Evolutionary conservation across 2,113 vertebrate species (phyloP), one percentile per base, ranked within the genome.

Genomic region (Daphoenositta chrysoptera): DNA sequence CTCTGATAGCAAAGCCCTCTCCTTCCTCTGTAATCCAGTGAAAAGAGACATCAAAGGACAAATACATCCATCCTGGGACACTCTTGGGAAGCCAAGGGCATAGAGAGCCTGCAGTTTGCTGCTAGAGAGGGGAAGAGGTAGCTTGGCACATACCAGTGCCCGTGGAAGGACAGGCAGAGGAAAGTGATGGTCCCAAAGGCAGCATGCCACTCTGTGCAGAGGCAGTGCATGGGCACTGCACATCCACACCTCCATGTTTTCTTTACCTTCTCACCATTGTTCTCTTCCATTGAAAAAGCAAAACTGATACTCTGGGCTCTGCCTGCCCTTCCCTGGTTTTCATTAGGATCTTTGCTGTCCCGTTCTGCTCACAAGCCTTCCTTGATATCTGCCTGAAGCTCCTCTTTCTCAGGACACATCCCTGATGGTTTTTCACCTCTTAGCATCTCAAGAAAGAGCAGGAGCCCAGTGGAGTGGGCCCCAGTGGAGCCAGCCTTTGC

Each of bases 201-300:
- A 21, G 28, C 48, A 60, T 1, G 0, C 31, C 3, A 5, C 76
- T 86, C 71, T 1, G 1, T 31, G 47, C 1, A 0, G 54, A 68
- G 31, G 26, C 0, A 0, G 15, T 44, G 37, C 1, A 1, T 5
- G 9, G 42, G 37, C 33, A 27, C 6, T 56, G 45, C 24, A 57
- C 2, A 3, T 44, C 47, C 2, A 3, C 28, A 50, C 18, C 23
- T 69, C 63, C 21, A 8, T 0, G 1, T 42, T 91, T 69, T 51
- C 72, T 66, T 89, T 22, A 65, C 2, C 22, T 84, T 87, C 22
- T 84, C 45, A 61, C 30, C 8, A 19, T 47, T 7, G 1, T 73
- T 60, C 47, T 84, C 42, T 84, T 71, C 54, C 31, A 15, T 0
- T 10, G 28, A 45, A 89, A 89, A 83, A 81, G 37, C 50, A 73